phyloP scores from a whole-genome alignment of 2,888 invertebrate species.

The Trissolcus brochymenae region DNA sequence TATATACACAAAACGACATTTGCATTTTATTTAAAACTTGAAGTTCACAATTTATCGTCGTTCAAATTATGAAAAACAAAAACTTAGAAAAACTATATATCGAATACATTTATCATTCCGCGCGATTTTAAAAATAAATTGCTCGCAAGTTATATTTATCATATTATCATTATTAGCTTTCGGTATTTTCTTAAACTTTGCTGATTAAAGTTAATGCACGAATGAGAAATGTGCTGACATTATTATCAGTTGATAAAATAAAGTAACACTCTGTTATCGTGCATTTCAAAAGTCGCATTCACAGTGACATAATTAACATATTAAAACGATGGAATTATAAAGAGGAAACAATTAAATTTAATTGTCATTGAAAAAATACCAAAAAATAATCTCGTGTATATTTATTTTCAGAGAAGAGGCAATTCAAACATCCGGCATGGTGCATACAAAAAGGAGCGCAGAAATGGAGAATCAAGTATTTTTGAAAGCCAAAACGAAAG shows the following conservation, averaged over 20 bases:
- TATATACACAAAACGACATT: no score
- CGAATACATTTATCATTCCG: neutral
- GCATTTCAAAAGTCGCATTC: no score
- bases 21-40: neutral
- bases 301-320: no score
- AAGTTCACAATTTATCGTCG: neutral
- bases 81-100: neutral
- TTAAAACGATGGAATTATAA: no score
- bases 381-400: conserved; percentile 2
- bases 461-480: conserved; percentile 97
- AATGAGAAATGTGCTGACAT: no score
- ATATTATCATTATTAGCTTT: no score
- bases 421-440: conserved; percentile 88
- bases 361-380: neutral
- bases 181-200: neutral
- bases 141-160: neutral
- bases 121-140: neutral
- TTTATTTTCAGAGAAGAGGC: conserved; percentile 86
- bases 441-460: conserved; percentile 88
- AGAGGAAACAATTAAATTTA: no score
- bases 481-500: conserved; percentile 89
- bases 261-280: neutral
- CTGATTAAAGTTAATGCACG: neutral
- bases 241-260: neutral
- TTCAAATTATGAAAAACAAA: neutral